A percentile compares a stretch with the other conserved stretches of the same genome.
phyloP scores from a whole-genome alignment of 2,797 vertebrate species.

The Alauda arvensis region DNA sequence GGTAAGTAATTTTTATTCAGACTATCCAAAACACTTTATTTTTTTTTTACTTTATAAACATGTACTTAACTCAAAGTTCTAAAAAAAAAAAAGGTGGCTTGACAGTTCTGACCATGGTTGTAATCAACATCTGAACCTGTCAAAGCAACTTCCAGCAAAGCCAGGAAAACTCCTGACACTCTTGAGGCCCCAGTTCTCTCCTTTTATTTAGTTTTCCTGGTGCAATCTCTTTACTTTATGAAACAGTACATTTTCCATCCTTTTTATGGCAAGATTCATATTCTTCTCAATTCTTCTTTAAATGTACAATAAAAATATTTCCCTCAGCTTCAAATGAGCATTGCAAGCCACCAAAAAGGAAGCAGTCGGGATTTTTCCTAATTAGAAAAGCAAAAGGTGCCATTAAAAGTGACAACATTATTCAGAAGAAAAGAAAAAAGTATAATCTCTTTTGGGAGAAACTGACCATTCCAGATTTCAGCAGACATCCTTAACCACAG shows the following conservation, averaged over 20 bases:
- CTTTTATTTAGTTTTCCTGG: not conserved
- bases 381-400: not conserved
- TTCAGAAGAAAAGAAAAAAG: not conserved
- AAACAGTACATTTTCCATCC: not conserved
- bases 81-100: not conserved
- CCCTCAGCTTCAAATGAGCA: not conserved
- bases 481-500: rapidly evolving
- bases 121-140: slow-evolving; percentile 11
- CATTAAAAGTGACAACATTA: not conserved
- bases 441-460: not conserved
- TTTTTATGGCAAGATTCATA: not conserved
- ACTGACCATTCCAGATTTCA: not conserved
- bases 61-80: not conserved
- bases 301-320: not conserved
- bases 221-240: not conserved
- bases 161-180: not conserved
- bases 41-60: slow-evolving; percentile 15
- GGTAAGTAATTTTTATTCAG: not conserved
- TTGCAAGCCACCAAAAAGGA: not conserved
- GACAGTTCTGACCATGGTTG: not conserved
- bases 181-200: not conserved
- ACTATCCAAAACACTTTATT: not conserved
- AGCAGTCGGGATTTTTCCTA: not conserved
- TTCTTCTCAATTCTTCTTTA: not conserved
- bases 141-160: slow-evolving; percentile 20